Evolutionary conservation across 2,888 invertebrate species (phyloP).

Genomic region (Aproaerema taeniolella): DNA sequence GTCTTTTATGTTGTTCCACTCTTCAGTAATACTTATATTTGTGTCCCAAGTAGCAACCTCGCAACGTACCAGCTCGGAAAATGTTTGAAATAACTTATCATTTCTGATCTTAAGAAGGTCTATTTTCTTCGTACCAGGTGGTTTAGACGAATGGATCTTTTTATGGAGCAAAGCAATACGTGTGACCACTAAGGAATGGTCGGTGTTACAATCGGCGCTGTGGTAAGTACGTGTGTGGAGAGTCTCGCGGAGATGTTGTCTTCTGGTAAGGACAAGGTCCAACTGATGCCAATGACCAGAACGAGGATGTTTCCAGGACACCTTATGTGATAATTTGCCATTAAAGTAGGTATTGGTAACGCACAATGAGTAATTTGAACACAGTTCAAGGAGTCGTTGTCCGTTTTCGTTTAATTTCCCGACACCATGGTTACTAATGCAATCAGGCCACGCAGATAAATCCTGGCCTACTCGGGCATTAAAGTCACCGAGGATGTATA

Average conservation of each 20-base stretch:
- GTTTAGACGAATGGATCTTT: conserved; percentile 1
- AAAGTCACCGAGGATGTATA: conserved; percentile 12
- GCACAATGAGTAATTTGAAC: conserved; percentile 10
- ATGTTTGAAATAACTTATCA: neutral
- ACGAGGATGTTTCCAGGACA: conserved; percentile 16
- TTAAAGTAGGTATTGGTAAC: conserved; percentile 19
- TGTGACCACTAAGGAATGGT: conserved; percentile 12
- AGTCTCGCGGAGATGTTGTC: neutral
- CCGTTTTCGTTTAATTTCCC: conserved; percentile 13
- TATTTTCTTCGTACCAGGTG: neutral
- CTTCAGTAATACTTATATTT: neutral
- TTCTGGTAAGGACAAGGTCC: neutral
- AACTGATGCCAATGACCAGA: conserved; percentile 12
- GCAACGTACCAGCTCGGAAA: neutral
- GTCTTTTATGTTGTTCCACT: neutral
- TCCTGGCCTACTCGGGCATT: conserved; percentile 13
- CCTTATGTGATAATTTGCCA: conserved; percentile 11
- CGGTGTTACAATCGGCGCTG: conserved; percentile 17
- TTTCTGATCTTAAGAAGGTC: neutral
- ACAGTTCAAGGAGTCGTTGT: conserved; percentile 13
- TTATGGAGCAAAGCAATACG: neutral
- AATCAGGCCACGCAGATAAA: conserved; percentile 6
- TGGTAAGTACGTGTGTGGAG: conserved; percentile 14
- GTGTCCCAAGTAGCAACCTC: neutral
- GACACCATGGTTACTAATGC: conserved; percentile 11